phyloP scores from a whole-genome alignment of 2,113 vertebrate genomes.

The Actenoides lindsayi region DNA sequence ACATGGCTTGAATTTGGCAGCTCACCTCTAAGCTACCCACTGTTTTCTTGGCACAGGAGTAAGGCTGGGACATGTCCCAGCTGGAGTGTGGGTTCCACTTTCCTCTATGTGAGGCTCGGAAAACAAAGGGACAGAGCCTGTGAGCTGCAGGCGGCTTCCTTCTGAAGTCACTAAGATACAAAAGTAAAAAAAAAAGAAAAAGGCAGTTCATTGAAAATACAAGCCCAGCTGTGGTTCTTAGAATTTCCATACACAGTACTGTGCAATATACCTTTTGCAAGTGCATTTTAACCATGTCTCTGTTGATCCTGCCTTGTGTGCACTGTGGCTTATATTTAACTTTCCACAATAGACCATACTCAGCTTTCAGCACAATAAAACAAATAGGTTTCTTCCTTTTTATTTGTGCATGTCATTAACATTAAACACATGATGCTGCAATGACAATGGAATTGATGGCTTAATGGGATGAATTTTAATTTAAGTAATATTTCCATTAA shows the following conservation, averaged over 20 bases:
- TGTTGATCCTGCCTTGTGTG: background rate
- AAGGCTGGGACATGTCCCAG: background rate
- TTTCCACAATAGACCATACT: background rate
- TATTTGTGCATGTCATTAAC: conserved; percentile 54
- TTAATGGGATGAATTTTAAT: conserved; percentile 71
- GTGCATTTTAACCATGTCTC: background rate
- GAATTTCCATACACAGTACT: background rate
- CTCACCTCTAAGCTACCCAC: background rate
- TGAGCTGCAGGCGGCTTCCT: background rate
- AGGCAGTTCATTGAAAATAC: background rate
- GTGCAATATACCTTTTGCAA: background rate
- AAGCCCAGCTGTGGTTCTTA: background rate
- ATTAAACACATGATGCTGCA: conserved; percentile 45
- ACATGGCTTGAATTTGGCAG: background rate
- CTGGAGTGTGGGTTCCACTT: background rate
- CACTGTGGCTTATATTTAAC: background rate
- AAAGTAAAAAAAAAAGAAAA: background rate
- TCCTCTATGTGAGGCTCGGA: background rate
- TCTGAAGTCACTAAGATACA: background rate
- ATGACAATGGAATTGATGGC: conserved; percentile 62
- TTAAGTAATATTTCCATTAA: conserved; percentile 71
- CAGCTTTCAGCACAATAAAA: conserved; percentile 5
- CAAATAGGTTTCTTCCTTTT: conserved; percentile 37
- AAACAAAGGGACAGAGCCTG: background rate
- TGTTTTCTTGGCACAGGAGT: background rate